These are phyloP conservation scores for Habrosyne pyritoides DNA, from an alignment of 2,888 invertebrate species.

Conservation along the genomic window DNA sequence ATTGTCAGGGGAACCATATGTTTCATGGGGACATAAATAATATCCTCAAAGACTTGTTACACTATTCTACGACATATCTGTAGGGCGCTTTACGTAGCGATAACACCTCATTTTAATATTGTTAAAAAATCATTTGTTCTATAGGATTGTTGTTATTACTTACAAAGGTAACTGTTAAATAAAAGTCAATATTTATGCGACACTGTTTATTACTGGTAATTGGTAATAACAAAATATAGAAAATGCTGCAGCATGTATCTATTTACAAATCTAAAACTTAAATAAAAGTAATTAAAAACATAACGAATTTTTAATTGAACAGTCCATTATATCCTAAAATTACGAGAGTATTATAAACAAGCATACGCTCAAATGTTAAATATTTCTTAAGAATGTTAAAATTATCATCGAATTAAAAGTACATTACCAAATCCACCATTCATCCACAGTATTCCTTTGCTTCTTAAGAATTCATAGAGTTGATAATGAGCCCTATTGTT, in stretches of 20 bases:
- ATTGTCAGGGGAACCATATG: too few species aligned
- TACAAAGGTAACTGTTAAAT: not conserved
- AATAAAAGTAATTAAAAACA: not conserved
- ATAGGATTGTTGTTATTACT: not conserved
- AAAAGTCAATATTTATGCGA: not conserved
- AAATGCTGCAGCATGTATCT: slow-evolving; percentile 1
- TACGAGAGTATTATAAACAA: not conserved
- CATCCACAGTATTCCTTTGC: not conserved
- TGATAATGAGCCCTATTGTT: slow-evolving; percentile 12
- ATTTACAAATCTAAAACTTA: slow-evolving; percentile 13
- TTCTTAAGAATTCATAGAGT: too few species aligned
- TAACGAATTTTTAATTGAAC: not conserved
- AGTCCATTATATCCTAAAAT: not conserved
- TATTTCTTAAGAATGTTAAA: too few species aligned
- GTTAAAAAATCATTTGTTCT: not conserved
- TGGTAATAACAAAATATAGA: not conserved
- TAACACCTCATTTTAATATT: not conserved
- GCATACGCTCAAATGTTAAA: too few species aligned
- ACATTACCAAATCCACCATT: not conserved
- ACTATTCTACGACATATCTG: too few species aligned
- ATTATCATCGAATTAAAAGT: not conserved
- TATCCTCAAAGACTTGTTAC: too few species aligned
- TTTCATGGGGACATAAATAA: too few species aligned
- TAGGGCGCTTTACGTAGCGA: not conserved
- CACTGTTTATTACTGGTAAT: not conserved